phyloP scores from a whole-genome alignment of 1,140 invertebrate genomes.

The Hydropsyche tenuis region DNA sequence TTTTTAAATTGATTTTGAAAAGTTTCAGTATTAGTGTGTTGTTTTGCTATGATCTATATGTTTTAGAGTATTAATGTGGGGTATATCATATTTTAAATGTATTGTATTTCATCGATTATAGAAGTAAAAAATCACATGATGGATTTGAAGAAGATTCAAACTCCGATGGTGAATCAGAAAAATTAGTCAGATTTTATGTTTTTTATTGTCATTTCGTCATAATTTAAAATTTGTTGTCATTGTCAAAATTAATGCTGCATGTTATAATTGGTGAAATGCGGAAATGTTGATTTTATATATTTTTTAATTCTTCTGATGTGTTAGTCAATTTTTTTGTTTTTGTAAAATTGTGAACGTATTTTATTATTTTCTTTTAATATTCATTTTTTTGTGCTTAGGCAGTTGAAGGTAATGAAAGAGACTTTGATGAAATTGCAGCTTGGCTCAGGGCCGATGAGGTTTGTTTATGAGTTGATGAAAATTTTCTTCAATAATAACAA shows the following conservation, averaged over 20 bases:
- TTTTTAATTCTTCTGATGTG: not conserved
- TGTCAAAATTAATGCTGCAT: not conserved
- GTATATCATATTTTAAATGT: too few species aligned
- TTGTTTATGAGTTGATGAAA: constrained; percentile 36
- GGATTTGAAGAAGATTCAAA: not conserved
- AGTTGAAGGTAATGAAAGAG: constrained; percentile 78
- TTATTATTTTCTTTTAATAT: constrained; percentile 51
- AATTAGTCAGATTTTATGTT: not conserved
- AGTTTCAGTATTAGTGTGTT: too few species aligned
- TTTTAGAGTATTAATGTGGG: too few species aligned
- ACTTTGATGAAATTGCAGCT: constrained; percentile 93
- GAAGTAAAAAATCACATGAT: not conserved
- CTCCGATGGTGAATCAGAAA: not conserved
- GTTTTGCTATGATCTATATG: too few species aligned
- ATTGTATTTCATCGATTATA: too few species aligned
- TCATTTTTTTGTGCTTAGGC: constrained; percentile 53
- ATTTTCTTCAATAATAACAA: too few species aligned
- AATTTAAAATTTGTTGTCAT: not conserved
- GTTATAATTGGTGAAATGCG: too few species aligned
- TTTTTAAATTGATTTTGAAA: not conserved
- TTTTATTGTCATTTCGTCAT: not conserved
- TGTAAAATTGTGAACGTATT: constrained; percentile 50
- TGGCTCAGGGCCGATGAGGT: constrained; percentile 77
- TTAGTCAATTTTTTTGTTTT: not conserved
- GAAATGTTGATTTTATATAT: not conserved